phyloP scores from a whole-genome alignment of 2,797 vertebrate genomes.

The Sciurus carolinensis region DNA sequence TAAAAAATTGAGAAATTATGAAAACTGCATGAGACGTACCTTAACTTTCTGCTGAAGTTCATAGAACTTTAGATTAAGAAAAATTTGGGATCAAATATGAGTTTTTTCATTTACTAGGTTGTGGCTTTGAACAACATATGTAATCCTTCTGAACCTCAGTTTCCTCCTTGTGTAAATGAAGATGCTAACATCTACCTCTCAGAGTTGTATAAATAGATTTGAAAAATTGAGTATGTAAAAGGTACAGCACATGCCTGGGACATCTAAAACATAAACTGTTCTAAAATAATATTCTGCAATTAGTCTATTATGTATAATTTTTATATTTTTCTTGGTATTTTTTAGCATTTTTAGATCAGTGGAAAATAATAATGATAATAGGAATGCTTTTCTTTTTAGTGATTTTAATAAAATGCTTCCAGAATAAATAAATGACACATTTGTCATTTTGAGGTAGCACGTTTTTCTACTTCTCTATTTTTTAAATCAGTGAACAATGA shows the following conservation, averaged over 20 bases:
- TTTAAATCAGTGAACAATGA: conserved; percentile 11
- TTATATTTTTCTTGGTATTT: conserved; percentile 17
- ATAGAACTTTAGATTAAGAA: conserved; percentile 1
- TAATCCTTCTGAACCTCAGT: not conserved
- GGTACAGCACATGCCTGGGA: not conserved
- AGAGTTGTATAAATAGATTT: not conserved
- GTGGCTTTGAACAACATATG: not conserved
- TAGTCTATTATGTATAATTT: conserved; percentile 7
- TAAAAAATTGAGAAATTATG: not conserved
- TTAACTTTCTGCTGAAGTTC: not conserved
- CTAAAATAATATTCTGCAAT: conserved; percentile 27
- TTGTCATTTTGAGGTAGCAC: not conserved
- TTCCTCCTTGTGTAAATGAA: not conserved
- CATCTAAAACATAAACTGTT: not conserved
- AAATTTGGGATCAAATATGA: not conserved
- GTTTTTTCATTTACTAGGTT: not conserved
- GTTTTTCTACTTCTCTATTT: conserved; percentile 28
- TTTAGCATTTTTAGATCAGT: conserved; percentile 30
- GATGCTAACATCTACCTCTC: not conserved
- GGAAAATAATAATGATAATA: not conserved
- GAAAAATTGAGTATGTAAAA: not conserved
- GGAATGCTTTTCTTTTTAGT: not conserved
- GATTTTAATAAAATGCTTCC: conserved; percentile 57
- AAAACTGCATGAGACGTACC: not conserved
- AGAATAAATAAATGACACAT: conserved; percentile 26